Evolutionary conservation across 2,888 invertebrate species (phyloP), one percentile per base, ranked within the genome.

Genomic region (Andricus curvator): DNA sequence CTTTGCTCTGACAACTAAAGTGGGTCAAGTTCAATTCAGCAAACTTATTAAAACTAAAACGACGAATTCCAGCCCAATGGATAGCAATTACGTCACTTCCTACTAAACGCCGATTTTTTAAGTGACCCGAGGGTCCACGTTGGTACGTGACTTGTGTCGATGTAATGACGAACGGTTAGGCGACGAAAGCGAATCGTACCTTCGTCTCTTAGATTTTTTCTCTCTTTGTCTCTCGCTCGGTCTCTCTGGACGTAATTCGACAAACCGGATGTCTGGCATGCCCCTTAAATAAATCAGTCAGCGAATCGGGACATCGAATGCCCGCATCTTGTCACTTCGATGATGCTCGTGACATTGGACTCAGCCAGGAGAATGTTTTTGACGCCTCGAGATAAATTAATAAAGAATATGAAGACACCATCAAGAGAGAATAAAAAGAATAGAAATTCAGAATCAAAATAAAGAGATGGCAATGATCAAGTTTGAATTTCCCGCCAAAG

Each of bases 191-290:
- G 85, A 87, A 76, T 76, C 80, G 29, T 78, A 29, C 74, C 37
- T 60, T 22, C 78, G 44, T 78, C 70, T 81, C 65, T 77, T 62
- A 74, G 41, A 51, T 66, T 37, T 79, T 70, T n/a, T 77, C 29
- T 77, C 41, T 74, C 79, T 81, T 81, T 66, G 68, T 82, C 62
- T 79, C 79, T 60, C 29, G 13, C 56, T 22, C 37, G 13, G n/a
- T 41, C 80, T 64, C 80, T 65, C 84, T 80, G 88, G 88, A 85
- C 88, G 86, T 88, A 88, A 90, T 91, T 90, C 89, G 90, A 89
- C 90, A 88, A 90, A 91, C 92, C 92, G 92, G 92, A 92, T 92
- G 92, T 92, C 91, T 91, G 90, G 90, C 86, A 83, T 86, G 88
- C 88, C 91, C 89, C 90, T 91, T 89, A 91, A 90, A 90, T 90